A percentile compares a stretch with the other conserved stretches of the same genome.
Evolutionary conservation across 2,888 invertebrate species (phyloP).

Genomic region (Eupithecia abbreviata): DNA sequence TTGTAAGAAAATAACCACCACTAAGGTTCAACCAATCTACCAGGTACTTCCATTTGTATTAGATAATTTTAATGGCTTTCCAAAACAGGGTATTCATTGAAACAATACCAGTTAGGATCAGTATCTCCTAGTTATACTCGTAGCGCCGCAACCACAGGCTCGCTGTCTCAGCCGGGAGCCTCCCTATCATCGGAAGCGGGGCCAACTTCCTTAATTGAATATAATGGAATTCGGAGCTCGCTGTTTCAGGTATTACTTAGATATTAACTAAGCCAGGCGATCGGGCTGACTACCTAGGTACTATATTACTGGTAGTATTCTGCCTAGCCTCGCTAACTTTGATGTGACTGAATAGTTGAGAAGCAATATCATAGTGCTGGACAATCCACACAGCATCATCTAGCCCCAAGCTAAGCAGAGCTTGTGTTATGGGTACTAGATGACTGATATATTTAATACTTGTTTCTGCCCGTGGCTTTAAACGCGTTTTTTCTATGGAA

Average conservation of each 20-base stretch:
- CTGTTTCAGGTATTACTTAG: constrained; percentile 10
- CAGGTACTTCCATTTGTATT: not conserved
- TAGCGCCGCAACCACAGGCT: not conserved
- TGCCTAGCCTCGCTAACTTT: not conserved
- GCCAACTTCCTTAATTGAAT: constrained; percentile 13
- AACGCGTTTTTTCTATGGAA: too few relatives aligned
- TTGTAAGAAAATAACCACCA: not conserved
- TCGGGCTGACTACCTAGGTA: not conserved
- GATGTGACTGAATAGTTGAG: not conserved
- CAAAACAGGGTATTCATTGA: not conserved
- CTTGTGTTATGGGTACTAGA: too few relatives aligned
- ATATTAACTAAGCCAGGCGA: not conserved
- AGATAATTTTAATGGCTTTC: not conserved
- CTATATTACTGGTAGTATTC: not conserved
- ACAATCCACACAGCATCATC: too few relatives aligned
- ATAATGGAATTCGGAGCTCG: constrained; percentile 13
- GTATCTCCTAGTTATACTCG: not conserved
- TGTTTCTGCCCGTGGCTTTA: too few relatives aligned
- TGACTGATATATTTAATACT: too few relatives aligned
- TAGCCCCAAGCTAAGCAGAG: too few relatives aligned
- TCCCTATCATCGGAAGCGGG: not conserved
- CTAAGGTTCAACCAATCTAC: not conserved
- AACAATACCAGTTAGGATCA: not conserved
- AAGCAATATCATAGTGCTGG: not conserved
- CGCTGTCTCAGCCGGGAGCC: constrained; percentile 6